Evolutionary conservation across 2,888 invertebrate species (phyloP).

Genomic region (Limnephilus marmoratus): DNA sequence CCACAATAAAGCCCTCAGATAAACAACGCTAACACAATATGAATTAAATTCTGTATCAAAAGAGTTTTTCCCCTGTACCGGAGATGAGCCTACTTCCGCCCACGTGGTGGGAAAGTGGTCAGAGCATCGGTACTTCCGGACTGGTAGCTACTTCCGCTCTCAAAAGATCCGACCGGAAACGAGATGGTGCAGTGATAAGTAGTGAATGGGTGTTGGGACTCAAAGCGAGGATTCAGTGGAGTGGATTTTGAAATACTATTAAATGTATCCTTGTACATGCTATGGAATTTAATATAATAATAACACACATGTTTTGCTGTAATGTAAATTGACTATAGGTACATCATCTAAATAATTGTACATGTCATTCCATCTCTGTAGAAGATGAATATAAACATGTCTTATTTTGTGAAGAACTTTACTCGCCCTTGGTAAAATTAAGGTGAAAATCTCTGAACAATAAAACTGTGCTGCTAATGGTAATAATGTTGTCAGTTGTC

Average conservation of each 20-base stretch:
- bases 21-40: conserved; percentile 16
- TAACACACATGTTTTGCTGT: not conserved
- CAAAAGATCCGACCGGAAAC: conserved; percentile 17
- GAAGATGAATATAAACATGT: too few relatives aligned
- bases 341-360: too few relatives aligned
- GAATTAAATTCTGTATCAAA: not conserved
- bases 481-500: too few relatives aligned
- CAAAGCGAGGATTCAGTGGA: not conserved
- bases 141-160: not conserved
- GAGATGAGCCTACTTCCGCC: conserved; percentile 24
- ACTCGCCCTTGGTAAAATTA: not conserved
- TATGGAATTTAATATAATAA: not conserved
- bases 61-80: conserved; percentile 8
- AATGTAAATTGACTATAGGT: not conserved
- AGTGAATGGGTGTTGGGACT: not conserved
- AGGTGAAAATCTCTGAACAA: not conserved
- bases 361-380: too few relatives aligned
- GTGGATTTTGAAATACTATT: not conserved
- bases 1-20: conserved; percentile 14
- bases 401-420: too few relatives aligned
- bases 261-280: not conserved
- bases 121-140: not conserved
- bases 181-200: conserved; percentile 26
- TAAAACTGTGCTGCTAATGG: too few relatives aligned
- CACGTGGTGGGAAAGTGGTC: conserved; percentile 24